These are phyloP conservation scores for Catalaphyllia jardinei DNA, from an alignment of 64 coral and sea anemone species.

Conservation along the genomic window DNA sequence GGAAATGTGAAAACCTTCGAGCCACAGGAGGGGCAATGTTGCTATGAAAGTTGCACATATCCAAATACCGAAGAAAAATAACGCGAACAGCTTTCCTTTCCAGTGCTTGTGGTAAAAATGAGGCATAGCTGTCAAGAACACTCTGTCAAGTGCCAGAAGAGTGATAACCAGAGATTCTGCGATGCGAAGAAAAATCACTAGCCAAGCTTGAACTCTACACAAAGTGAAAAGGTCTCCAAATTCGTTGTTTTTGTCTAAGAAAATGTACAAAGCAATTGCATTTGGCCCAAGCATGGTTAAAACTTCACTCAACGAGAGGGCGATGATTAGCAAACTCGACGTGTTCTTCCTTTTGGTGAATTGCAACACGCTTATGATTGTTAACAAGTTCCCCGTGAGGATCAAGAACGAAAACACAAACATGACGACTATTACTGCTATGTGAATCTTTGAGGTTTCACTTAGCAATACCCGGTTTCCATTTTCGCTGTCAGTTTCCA, in stretches of 20 bases:
- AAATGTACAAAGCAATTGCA: conserved; percentile 19
- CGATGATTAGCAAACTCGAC: not conserved
- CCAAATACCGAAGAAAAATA: conserved; percentile 36
- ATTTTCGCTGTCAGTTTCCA: not conserved
- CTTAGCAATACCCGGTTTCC: not conserved
- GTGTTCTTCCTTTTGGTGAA: conserved; percentile 19
- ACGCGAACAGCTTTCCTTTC: conserved; percentile 34
- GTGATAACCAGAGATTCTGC: conserved; percentile 12
- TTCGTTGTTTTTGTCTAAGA: not conserved
- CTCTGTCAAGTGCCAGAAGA: conserved; percentile 40
- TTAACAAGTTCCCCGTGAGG: conserved; percentile 15
- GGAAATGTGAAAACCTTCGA: conserved; percentile 9
- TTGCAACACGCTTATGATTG: conserved; percentile 3
- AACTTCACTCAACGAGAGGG: conserved; percentile 47
- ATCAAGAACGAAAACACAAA: not conserved
- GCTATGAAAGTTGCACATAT: conserved; percentile 44
- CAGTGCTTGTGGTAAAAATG: conserved; percentile 39
- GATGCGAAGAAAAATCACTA: conserved; percentile 31
- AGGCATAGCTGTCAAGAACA: not conserved
- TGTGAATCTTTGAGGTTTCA: not conserved
- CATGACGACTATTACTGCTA: not conserved
- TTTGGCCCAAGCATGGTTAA: conserved; percentile 48
- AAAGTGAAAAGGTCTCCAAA: conserved; percentile 15
- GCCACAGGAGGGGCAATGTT: conserved; percentile 42
- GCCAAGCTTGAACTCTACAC: conserved; percentile 52